Evolutionary conservation across 1,140 invertebrate species (phyloP).

Genomic region (Penaeus japonicus): DNA sequence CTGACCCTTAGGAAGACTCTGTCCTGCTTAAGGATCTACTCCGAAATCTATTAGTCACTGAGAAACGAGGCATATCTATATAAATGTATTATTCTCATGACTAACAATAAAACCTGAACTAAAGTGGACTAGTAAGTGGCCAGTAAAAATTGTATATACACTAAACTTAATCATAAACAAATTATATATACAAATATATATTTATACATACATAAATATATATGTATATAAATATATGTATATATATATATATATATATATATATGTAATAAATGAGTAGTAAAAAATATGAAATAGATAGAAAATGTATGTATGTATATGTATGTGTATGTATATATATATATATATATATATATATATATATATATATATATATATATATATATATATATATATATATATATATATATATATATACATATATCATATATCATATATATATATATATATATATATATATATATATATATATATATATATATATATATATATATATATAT

Average conservation of each 20-base stretch:
- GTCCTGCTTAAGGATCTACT: too few species aligned
- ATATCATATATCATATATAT: neutral
- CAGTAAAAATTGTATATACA: too few species aligned
- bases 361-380: neutral
- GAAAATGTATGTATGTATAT: neutral
- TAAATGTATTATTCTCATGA: too few species aligned
- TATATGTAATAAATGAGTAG: neutral
- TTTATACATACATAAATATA: constrained; percentile 4
- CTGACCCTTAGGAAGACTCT: too few species aligned
- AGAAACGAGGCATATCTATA: too few species aligned
- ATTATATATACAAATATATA: constrained; percentile 20
- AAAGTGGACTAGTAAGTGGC: too few species aligned
- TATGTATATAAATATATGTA: constrained; percentile 15
- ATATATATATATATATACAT: neutral
- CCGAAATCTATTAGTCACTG: too few species aligned
- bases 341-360: neutral
- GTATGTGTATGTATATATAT: neutral
- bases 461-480: constrained; percentile 7
- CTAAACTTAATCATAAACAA: too few species aligned
- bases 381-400: neutral
- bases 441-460: neutral
- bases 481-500: neutral
- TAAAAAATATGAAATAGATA: constrained; percentile 8
- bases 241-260: constrained; percentile 26
- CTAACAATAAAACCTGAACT: too few species aligned